Conservation (phyloP, 2,797 vertebrate species). For the Natrix natrix region DNA sequence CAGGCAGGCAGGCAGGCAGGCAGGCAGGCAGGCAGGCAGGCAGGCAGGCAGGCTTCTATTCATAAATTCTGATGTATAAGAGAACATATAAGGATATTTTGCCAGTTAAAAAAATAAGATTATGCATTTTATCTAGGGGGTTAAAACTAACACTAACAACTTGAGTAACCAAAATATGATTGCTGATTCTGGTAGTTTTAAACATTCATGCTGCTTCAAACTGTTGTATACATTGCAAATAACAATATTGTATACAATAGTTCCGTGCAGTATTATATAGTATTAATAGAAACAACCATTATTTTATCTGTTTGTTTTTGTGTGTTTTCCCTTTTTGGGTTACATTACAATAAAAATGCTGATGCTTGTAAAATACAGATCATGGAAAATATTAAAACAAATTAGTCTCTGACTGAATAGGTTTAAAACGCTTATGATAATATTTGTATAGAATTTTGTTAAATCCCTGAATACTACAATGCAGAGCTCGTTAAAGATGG, state of each 20-base stretch:
- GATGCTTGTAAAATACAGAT: not conserved
- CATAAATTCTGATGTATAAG: constrained; percentile 5
- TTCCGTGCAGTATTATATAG: not conserved
- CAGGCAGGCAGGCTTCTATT: not conserved
- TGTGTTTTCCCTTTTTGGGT: not conserved
- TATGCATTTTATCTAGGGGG: not conserved
- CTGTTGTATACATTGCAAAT: not conserved
- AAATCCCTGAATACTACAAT: not conserved
- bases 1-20: no score
- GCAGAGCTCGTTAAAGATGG: not conserved
- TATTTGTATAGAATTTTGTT: not conserved
- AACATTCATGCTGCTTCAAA: not conserved
- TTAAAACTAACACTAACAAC: not conserved
- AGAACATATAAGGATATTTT: not conserved
- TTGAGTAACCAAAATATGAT: not conserved
- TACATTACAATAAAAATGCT: not conserved
- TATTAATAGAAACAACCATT: not conserved
- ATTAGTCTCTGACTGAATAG: not conserved
- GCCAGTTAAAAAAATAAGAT: not conserved
- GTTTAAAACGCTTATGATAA: not conserved
- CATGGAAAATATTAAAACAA: not conserved
- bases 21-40: no score
- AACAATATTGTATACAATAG: not conserved
- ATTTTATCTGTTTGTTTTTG: not conserved
- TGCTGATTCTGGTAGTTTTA: constrained; percentile 2